Conservation (phyloP, 2,797 vertebrate species). For the Chelmon rostratus region DNA sequence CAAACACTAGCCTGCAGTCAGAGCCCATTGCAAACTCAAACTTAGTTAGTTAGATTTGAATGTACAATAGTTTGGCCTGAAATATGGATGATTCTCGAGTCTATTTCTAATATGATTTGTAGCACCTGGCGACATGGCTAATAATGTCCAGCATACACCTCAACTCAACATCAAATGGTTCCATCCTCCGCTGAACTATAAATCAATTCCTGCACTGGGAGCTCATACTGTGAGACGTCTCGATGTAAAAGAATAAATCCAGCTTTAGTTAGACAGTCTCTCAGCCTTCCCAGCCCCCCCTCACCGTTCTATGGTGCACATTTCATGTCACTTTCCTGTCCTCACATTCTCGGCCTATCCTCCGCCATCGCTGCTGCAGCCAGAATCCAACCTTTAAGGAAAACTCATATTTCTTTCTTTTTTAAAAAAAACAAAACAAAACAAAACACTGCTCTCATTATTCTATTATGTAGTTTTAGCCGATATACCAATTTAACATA, state of each 20-base stretch:
- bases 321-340: neutral
- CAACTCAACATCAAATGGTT: neutral
- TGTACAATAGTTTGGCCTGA: too few species aligned
- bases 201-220: too few species aligned
- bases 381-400: too few species aligned
- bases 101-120: neutral
- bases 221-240: neutral
- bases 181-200: neutral
- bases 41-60: too few species aligned
- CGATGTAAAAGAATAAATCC: neutral
- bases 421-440: too few species aligned
- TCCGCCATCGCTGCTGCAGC: neutral
- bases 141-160: neutral
- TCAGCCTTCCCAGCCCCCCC: neutral
- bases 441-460: too few species aligned
- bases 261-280: neutral
- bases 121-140: neutral
- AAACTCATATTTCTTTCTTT: too few species aligned
- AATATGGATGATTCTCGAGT: too few species aligned
- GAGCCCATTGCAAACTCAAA: too few species aligned
- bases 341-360: neutral
- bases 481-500: too few species aligned
- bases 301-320: neutral
- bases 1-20: too few species aligned
- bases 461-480: too few species aligned